phyloP scores from a whole-genome alignment of 2,113 vertebrate genomes.

The Paradoxurus hermaphroditus region DNA sequence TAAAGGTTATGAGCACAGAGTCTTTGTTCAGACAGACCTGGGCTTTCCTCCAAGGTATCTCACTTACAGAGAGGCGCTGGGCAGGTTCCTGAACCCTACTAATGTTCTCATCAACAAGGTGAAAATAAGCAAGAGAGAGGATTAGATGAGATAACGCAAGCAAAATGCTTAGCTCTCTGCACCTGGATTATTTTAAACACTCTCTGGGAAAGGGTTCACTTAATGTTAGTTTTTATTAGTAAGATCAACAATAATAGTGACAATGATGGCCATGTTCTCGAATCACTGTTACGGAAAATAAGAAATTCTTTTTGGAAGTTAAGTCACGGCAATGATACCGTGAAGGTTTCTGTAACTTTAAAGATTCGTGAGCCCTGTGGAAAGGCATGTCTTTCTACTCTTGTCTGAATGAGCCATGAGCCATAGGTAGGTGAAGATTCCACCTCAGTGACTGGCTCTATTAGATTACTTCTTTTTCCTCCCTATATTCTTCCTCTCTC shows the following conservation, averaged over 20 bases:
- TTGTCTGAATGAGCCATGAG: background rate
- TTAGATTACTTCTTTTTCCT: background rate
- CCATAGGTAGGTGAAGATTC: background rate
- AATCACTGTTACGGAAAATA: background rate
- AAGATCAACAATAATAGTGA: background rate
- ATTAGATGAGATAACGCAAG: background rate
- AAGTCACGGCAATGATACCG: background rate
- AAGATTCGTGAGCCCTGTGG: background rate
- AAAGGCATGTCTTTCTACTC: background rate
- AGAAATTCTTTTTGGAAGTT: background rate
- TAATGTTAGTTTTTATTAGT: background rate
- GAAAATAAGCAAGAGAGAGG: background rate
- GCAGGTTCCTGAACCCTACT: background rate
- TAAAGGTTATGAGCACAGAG: background rate
- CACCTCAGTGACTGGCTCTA: background rate
- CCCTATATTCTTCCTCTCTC: background rate
- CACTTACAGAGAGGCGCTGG: background rate
- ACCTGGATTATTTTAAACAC: background rate
- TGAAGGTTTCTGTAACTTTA: background rate
- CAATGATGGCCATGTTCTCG: background rate
- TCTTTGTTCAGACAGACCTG: background rate
- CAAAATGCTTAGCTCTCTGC: background rate
- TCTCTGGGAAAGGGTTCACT: background rate
- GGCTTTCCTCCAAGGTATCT: background rate
- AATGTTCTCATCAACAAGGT: background rate